These are phyloP conservation scores for Vanessa atalanta DNA, from an alignment of 1,140 invertebrate species.

Conservation along the genomic window DNA sequence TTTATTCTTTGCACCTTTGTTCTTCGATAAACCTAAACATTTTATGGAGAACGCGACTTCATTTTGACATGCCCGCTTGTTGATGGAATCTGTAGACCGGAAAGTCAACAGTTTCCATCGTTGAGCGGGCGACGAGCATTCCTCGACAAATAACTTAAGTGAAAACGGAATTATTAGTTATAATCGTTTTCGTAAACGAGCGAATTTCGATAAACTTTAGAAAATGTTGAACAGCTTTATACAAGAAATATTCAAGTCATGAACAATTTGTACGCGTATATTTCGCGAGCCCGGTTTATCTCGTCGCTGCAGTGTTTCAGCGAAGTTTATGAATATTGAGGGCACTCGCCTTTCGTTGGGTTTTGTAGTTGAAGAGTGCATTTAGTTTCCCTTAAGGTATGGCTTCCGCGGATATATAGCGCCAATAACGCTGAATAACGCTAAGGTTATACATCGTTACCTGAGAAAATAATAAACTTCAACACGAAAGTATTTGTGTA, in stretches of 20 bases:
- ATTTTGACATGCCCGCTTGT: too few species aligned
- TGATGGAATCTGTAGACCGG: too few species aligned
- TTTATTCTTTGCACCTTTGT: too few species aligned
- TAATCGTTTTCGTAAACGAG: neutral
- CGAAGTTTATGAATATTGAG: conserved; percentile 17
- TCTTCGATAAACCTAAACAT: too few species aligned
- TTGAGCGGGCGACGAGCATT: neutral
- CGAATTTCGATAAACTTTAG: neutral
- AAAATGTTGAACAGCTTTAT: neutral
- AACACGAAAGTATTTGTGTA: neutral
- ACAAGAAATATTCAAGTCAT: neutral
- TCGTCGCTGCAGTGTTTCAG: conserved; percentile 12
- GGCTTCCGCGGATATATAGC: neutral
- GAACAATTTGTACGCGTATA: conserved; percentile 1
- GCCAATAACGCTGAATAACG: neutral
- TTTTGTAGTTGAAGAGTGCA: conserved; percentile 22
- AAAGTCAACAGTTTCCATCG: too few species aligned
- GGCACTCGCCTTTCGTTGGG: conserved; percentile 14
- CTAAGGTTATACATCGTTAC: neutral
- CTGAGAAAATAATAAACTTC: neutral
- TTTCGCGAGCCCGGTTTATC: conserved; percentile 8
- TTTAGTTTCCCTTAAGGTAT: neutral
- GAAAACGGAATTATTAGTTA: neutral
- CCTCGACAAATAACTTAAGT: neutral
- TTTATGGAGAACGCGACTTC: too few species aligned